phyloP scores from a whole-genome alignment of 2,797 vertebrate genomes.

The Bufotes viridis region DNA sequence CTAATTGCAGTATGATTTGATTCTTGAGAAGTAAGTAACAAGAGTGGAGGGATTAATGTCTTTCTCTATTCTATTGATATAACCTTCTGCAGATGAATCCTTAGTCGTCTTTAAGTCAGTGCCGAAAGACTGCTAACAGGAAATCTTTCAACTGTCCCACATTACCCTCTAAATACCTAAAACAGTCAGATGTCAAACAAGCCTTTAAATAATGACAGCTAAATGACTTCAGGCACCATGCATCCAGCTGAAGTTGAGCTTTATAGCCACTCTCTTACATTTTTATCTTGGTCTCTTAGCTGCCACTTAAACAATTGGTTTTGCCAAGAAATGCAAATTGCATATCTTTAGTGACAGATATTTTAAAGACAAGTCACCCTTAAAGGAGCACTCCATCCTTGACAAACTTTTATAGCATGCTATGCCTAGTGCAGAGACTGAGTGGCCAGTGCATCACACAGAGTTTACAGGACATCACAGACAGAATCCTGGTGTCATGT shows the following conservation, averaged over 20 bases:
- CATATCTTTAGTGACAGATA: slow-evolving; percentile 39
- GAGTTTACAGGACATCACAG: neutral
- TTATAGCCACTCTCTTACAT: slow-evolving; percentile 44
- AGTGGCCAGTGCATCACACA: neutral
- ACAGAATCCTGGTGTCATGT: neutral
- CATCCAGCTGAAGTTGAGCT: slow-evolving; percentile 42
- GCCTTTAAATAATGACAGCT: slow-evolving; percentile 56
- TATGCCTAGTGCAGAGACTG: neutral
- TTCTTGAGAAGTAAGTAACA: neutral
- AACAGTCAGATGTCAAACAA: slow-evolving; percentile 60
- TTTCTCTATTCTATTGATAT: slow-evolving; percentile 20
- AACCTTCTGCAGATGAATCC: slow-evolving; percentile 36
- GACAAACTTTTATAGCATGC: too few species aligned
- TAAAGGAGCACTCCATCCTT: neutral
- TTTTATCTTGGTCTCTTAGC: slow-evolving; percentile 58
- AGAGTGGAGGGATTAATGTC: slow-evolving; percentile 17
- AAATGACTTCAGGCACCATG: slow-evolving; percentile 59
- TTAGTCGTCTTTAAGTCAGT: slow-evolving; percentile 14
- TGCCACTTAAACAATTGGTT: slow-evolving; percentile 45
- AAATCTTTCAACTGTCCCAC: slow-evolving; percentile 60
- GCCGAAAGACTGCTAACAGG: slow-evolving; percentile 44
- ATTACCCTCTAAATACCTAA: slow-evolving; percentile 60
- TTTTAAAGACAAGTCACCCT: slow-evolving; percentile 37
- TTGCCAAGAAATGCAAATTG: slow-evolving; percentile 49
- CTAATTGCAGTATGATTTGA: neutral